Evolutionary conservation across 2,113 vertebrate genomes (phyloP).

Genomic region (Rhinoptilus africanus): DNA sequence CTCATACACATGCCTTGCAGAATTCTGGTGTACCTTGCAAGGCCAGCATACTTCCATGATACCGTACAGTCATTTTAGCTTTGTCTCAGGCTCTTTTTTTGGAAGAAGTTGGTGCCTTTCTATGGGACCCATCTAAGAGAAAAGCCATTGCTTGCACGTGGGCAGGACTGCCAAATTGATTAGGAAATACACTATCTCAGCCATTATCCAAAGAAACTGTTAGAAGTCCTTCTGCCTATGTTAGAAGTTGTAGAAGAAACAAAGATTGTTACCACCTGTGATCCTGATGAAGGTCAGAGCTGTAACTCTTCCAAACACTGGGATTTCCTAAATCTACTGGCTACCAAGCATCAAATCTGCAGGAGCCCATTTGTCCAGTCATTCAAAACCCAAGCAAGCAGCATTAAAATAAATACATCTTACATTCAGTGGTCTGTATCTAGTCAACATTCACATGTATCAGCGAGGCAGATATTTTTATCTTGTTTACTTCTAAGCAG

Average conservation of each 20-base stretch:
- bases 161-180: background rate
- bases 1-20: background rate
- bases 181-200: background rate
- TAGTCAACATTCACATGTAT: background rate
- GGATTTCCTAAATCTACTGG: background rate
- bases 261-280: background rate
- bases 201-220: background rate
- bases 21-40: background rate
- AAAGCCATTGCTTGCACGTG: background rate
- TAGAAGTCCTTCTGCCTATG: background rate
- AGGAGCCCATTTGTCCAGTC: background rate
- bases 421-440: background rate
- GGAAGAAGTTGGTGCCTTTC: background rate
- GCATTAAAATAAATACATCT: background rate
- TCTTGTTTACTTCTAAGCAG: slow-evolving; percentile 35
- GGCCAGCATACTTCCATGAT: background rate
- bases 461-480: slow-evolving; percentile 45
- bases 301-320: background rate
- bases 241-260: background rate
- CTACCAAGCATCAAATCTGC: background rate
- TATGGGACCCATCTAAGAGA: background rate
- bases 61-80: background rate
- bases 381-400: background rate
- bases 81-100: background rate
- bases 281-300: background rate